Evolutionary conservation across 2,113 vertebrate species (phyloP), one percentile per base, ranked within the genome.

Genomic region (Poeciliopsis retropinna): DNA sequence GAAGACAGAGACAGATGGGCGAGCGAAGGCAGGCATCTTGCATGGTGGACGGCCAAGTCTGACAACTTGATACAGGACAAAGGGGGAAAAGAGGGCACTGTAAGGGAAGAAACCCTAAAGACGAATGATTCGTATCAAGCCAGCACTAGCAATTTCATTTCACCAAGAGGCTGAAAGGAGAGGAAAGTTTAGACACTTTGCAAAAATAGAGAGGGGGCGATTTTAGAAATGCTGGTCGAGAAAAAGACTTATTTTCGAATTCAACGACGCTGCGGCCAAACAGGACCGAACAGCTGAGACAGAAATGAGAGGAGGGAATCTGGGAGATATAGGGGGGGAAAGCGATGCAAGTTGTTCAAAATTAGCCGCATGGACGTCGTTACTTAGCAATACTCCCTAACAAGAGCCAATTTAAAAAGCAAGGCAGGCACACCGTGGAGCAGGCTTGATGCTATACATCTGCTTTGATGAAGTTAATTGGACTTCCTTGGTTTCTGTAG

Each of bases 61-160:
- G 85, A 90, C 79, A 84, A 90, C 82, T 83, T 78, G 85, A 92
- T 91, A 86, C 81, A 84, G 88, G 82, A 84, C 80, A 77, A 67
- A 69, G 69, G 57, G 31, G 32, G 13, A 15, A 67, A 78, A 80
- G 78, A 84, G 32, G 84, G 88, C 85, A 81, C 61, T 82, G 78
- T 82, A 85, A 88, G 87, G 70, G 47, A 75, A 88, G 83, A 86
- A 85, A 64, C 64, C 85, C 82, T 72, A 85, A 79, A 82, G 85
- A 76, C 80, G 5, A 75, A 70, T n/a, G 69, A 70, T 73, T 81
- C 73, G 73, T 85, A 81, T 86, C 80, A 84, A 70, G 75, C 77
- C 88, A 80, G 83, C 79, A 82, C 89, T 80, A 85, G 86, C 82
- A 71, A 85, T 88, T 88, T 92, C 85, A 85, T 70, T 83, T 89